phyloP scores from a whole-genome alignment of 2,888 invertebrate species.

The Crematogaster levior region DNA sequence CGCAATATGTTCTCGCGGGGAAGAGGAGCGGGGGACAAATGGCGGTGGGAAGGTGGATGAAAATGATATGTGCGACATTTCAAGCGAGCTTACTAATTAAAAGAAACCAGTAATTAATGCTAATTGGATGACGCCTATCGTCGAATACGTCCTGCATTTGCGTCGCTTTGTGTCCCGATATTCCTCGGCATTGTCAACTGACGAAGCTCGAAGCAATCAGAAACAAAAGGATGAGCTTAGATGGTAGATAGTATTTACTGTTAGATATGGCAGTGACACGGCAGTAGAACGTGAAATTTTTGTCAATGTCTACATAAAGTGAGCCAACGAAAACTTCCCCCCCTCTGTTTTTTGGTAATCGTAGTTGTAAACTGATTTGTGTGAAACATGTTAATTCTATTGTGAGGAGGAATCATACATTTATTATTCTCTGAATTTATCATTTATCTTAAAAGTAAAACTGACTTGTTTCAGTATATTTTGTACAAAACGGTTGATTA shows the following conservation, averaged over 20 bases:
- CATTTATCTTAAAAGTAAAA: too few species aligned
- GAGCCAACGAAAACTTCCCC: background rate
- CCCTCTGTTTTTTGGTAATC: too few species aligned
- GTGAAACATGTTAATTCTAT: background rate
- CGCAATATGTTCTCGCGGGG: background rate
- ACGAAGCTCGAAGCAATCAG: slow-evolving; percentile 10
- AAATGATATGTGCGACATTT: slow-evolving; percentile 71
- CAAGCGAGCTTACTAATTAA: slow-evolving; percentile 75
- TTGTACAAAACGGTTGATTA: too few species aligned
- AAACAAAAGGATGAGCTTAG: background rate
- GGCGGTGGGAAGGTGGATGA: background rate
- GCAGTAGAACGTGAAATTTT: background rate
- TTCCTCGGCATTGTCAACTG: slow-evolving; percentile 1
- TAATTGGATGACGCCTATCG: slow-evolving; percentile 74
- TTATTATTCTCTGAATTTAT: too few species aligned
- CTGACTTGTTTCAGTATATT: too few species aligned
- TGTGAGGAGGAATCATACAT: background rate
- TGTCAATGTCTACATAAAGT: background rate
- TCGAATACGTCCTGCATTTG: slow-evolving; percentile 4
- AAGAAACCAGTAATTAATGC: slow-evolving; percentile 77
- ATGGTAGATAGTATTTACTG: background rate
- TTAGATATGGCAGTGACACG: background rate
- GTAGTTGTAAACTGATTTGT: background rate
- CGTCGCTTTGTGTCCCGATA: background rate
- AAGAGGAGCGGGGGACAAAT: background rate